A percentile compares a stretch with the other conserved stretches of the same genome.
Evolutionary conservation across 2,797 vertebrate genomes (phyloP).

Genomic region (Potorous gilbertii): DNA sequence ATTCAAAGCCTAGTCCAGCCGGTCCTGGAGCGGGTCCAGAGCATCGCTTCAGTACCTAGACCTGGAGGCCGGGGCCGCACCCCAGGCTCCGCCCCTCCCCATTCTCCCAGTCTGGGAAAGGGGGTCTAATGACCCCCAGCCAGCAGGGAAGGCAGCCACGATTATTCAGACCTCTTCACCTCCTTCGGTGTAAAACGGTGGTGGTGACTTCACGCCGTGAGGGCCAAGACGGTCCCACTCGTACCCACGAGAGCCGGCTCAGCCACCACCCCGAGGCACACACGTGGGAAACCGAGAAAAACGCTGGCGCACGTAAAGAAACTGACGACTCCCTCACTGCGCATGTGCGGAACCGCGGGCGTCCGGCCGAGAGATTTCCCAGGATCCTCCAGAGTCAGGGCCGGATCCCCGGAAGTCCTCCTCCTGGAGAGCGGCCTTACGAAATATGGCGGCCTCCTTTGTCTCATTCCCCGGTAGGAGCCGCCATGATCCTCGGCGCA

Average conservation of each 20-base stretch:
- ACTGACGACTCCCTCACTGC: background rate
- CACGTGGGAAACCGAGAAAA: background rate
- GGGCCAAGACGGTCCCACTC: background rate
- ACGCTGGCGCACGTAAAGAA: background rate
- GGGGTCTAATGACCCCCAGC: background rate
- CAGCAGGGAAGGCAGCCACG: background rate
- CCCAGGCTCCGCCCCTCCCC: background rate
- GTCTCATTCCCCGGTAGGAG: background rate
- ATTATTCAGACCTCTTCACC: background rate
- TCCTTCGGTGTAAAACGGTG: background rate
- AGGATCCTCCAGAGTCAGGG: background rate
- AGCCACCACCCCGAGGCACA: background rate
- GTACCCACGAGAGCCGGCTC: background rate
- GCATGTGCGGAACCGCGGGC: background rate
- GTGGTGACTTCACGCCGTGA: background rate
- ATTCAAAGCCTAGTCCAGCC: background rate
- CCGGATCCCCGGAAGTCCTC: background rate
- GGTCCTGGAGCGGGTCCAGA: background rate
- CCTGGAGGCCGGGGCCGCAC: background rate
- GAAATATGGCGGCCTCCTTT: background rate
- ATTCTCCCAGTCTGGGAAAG: background rate
- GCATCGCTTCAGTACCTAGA: rapidly evolving
- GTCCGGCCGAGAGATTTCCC: background rate
- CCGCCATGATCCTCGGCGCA: background rate
- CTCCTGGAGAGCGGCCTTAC: background rate